These are phyloP conservation scores for Macropodus opercularis DNA, from an alignment of 2,797 vertebrate genomes.

Conservation along the genomic window DNA sequence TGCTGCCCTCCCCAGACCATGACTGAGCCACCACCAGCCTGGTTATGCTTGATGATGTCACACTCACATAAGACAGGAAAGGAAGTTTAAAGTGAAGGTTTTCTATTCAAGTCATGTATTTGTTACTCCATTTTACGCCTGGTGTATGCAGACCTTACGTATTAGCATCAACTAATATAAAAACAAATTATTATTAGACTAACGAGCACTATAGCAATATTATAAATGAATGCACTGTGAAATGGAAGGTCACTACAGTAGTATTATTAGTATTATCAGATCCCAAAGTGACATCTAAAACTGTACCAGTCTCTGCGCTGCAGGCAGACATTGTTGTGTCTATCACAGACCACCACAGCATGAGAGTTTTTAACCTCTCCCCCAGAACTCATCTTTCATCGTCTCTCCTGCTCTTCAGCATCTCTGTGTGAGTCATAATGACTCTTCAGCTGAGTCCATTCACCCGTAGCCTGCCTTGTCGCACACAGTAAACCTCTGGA, in stretches of 20 bases:
- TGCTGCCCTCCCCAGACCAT: background rate
- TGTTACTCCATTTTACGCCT: too few species aligned
- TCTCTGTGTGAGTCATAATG: slow-evolving; percentile 58
- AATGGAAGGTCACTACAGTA: too few species aligned
- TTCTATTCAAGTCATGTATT: too few species aligned
- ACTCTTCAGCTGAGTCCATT: slow-evolving; percentile 49
- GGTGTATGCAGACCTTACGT: too few species aligned
- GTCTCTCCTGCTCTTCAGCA: slow-evolving; percentile 29
- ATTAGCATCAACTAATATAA: too few species aligned
- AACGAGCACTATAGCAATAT: too few species aligned
- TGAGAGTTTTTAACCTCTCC: slow-evolving; percentile 37
- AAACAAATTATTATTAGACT: too few species aligned
- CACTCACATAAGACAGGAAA: too few species aligned
- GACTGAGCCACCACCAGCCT: too few species aligned
- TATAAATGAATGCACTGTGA: background rate
- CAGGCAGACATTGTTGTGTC: background rate
- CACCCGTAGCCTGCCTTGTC: slow-evolving; percentile 46
- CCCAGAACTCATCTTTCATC: slow-evolving; percentile 13
- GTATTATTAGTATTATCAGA: background rate
- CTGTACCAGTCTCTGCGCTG: background rate
- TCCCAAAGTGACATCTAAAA: too few species aligned
- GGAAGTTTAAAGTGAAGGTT: too few species aligned
- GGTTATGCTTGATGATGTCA: too few species aligned
- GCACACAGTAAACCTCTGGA: slow-evolving; percentile 52
- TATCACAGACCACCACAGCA: slow-evolving; percentile 13